Evolutionary conservation across 2,888 invertebrate species (phyloP), one percentile per base, ranked within the genome.

Genomic region (Dynastes hyllus): DNA sequence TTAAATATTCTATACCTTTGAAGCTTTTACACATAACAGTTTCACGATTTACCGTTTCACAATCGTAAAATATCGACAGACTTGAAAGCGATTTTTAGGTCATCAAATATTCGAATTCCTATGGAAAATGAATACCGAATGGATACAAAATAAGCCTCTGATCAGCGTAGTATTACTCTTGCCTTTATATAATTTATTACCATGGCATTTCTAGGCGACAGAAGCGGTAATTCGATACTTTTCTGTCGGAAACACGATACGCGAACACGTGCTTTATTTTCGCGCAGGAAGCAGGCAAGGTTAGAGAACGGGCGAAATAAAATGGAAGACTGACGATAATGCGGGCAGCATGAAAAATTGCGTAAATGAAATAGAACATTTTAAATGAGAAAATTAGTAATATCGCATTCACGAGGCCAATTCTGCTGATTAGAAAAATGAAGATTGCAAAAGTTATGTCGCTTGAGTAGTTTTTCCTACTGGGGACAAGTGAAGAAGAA

Each of bases 181-280:
- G 61, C 61, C 71, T 16, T 22, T 61, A 75, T 61, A 61, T 75
- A 61, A 61, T 75, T 75, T 63, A 75, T 75, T 61, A 63, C 50
- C 40, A 50, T 27, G 45, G 61, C 61, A 63, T 75, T 75, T 63
- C 73, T 61, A 61, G 29, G 45, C 45, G 61, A 40, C 61, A 63
- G 45, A 75, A 75, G 61, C 73, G 22, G 73, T 75, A 32, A 75
- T 75, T 61, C 40, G 73, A 75, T 75, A 75, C 73, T 75, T 75
- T 75, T 75, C 73, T 75, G 73, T 61, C 63, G 61, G 73, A 75
- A 61, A 75, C 40, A 61, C 73, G 73, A 73, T 73, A 61, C 73
- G 40, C 11, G 45, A 73, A 29, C 61, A 45, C 73, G 40, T 27
- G 73, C 73, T 75, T 50, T 63, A 75, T 75, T 75, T 73, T 75